These are phyloP conservation scores for Agapornis canus DNA, from an alignment of 2,797 vertebrate genomes.

Conservation along the genomic window DNA sequence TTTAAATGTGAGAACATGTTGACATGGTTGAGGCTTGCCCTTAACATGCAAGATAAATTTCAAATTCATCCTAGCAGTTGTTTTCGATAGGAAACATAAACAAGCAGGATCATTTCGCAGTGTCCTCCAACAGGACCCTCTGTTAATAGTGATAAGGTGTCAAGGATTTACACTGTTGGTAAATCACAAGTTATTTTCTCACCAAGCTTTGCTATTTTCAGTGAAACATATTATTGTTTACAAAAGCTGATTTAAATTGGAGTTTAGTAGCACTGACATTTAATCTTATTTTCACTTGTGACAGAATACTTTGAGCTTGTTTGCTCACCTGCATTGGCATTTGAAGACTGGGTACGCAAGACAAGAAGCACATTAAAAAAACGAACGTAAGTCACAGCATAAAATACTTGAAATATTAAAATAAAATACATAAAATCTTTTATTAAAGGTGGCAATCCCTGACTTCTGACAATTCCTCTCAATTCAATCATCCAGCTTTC, in stretches of 20 bases:
- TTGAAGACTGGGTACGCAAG: background rate
- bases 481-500: background rate
- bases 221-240: background rate
- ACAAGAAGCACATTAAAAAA: background rate
- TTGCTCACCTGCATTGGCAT: background rate
- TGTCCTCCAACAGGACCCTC: conserved; percentile 32
- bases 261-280: background rate
- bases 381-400: background rate
- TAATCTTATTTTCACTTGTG: background rate
- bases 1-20: conserved; percentile 53
- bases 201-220: background rate
- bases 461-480: background rate
- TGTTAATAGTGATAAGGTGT: background rate
- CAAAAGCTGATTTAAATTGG: background rate
- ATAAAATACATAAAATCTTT: too few relatives aligned
- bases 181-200: conserved; percentile 10
- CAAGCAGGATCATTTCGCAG: conserved; percentile 27
- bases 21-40: conserved; percentile 48
- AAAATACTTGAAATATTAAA: too few relatives aligned
- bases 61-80: conserved; percentile 47
- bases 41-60: conserved; percentile 67
- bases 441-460: background rate
- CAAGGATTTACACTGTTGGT: background rate
- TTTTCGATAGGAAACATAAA: conserved; percentile 67
- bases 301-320: background rate